phyloP scores from a whole-genome alignment of 2,797 vertebrate species.

The Eidolon dupreanum region DNA sequence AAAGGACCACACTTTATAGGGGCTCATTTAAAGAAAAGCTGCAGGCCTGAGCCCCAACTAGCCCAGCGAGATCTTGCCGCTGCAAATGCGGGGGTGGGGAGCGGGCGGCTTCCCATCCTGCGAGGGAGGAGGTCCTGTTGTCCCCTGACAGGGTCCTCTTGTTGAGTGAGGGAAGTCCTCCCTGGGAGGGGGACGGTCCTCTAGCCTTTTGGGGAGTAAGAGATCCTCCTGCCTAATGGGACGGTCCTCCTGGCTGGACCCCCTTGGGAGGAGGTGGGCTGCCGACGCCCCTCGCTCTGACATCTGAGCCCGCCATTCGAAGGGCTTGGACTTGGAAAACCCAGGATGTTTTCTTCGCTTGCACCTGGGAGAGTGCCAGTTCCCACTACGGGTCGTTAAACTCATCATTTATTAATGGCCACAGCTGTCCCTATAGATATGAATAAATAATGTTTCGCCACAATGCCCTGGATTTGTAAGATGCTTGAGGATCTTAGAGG shows the following conservation, averaged over 20 bases:
- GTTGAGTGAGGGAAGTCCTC: neutral
- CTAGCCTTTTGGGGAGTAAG: neutral
- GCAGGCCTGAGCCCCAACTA: neutral
- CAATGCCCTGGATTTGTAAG: neutral
- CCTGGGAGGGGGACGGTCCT: neutral
- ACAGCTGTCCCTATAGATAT: conserved; percentile 30
- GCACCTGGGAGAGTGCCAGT: neutral
- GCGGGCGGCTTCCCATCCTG: neutral
- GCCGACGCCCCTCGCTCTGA: neutral
- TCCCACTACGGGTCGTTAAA: neutral
- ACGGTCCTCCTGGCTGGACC: neutral
- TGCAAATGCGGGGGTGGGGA: too few species aligned
- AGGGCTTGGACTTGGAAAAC: neutral
- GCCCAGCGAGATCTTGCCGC: neutral
- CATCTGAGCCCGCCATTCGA: fast-evolving
- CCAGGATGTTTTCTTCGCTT: neutral
- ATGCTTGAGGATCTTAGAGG: neutral
- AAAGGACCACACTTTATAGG: neutral
- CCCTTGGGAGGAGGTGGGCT: neutral
- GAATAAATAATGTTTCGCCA: conserved; percentile 4
- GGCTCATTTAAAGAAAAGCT: neutral
- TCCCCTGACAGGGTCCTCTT: neutral
- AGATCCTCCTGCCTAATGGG: neutral
- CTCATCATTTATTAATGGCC: conserved; percentile 56
- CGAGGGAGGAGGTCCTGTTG: neutral